These are phyloP conservation scores for Cydia strobilella DNA, from an alignment of 1,140 invertebrate species.

Conservation along the genomic window DNA sequence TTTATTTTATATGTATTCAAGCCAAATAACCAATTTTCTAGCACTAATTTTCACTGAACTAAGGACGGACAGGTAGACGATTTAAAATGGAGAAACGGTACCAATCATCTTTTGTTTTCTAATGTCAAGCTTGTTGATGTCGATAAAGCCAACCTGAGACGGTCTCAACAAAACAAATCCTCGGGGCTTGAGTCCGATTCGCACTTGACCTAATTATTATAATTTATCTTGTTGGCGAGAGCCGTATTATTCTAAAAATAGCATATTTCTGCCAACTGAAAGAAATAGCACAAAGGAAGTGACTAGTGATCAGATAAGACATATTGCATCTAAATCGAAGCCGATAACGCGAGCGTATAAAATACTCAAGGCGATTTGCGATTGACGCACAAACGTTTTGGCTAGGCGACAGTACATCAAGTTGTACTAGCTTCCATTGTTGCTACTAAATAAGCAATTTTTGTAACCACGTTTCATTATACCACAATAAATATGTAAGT, in stretches of 20 bases:
- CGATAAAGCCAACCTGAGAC: too few species aligned
- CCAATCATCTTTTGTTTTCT: too few species aligned
- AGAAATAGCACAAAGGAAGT: slow-evolving; percentile 27
- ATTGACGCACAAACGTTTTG: neutral
- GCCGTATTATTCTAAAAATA: neutral
- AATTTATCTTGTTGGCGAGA: neutral
- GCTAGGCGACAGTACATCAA: neutral
- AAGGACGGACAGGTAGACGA: too few species aligned
- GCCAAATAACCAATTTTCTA: too few species aligned
- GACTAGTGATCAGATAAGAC: slow-evolving; percentile 4
- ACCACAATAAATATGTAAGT: neutral
- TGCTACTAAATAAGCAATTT: neutral
- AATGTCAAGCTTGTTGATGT: too few species aligned
- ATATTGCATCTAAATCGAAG: neutral
- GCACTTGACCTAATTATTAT: neutral
- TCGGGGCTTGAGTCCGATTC: too few species aligned
- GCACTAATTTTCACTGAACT: too few species aligned
- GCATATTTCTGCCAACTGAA: neutral
- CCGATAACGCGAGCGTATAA: slow-evolving; percentile 14
- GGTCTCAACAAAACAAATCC: too few species aligned
- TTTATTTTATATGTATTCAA: too few species aligned
- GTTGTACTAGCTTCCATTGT: neutral
- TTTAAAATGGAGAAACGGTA: too few species aligned
- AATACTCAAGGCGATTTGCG: neutral
- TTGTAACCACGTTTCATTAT: neutral